These are phyloP conservation scores for Sinodicranocentrus sp. DNA, from an alignment of 2,888 invertebrate species.

Conservation along the genomic window DNA sequence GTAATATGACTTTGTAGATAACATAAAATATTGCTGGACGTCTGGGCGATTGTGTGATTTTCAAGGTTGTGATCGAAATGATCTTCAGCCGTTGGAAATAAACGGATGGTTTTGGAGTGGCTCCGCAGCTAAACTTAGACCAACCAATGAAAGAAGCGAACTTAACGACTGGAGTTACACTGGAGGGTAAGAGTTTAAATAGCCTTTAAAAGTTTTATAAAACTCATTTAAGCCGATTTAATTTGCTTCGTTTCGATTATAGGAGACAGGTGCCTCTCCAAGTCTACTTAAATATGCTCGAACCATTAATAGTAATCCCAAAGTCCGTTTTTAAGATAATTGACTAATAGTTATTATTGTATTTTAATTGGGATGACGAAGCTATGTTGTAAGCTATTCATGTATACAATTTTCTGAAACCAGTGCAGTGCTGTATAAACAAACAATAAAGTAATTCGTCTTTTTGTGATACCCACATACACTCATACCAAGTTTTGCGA, in stretches of 20 bases:
- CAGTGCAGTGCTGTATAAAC: neutral
- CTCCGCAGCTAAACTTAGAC: conserved; percentile 90
- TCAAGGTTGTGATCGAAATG: conserved; percentile 91
- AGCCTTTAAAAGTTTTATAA: conserved; percentile 83
- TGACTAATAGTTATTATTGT: neutral
- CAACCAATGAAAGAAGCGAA: conserved; percentile 82
- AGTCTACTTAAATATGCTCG: conserved; percentile 91
- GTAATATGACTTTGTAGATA: conserved; percentile 22
- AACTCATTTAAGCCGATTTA: conserved; percentile 83
- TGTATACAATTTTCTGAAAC: conserved; percentile 8
- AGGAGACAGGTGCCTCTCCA: conserved; percentile 94
- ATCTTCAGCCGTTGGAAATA: conserved; percentile 90
- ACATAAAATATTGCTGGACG: conserved; percentile 88
- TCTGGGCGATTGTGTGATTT: conserved; percentile 95
- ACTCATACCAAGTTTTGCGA: too few species aligned
- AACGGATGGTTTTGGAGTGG: conserved; percentile 97
- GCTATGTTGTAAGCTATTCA: neutral
- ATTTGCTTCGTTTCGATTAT: too few species aligned
- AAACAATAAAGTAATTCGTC: too few species aligned
- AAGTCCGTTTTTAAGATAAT: conserved; percentile 27
- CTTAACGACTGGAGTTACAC: conserved; percentile 83
- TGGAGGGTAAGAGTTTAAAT: conserved; percentile 81
- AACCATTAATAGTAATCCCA: conserved; percentile 82
- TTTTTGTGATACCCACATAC: too few species aligned
- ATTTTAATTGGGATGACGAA: neutral